These are phyloP conservation scores for Autographa gamma DNA, from an alignment of 2,888 invertebrate species.

Conservation along the genomic window DNA sequence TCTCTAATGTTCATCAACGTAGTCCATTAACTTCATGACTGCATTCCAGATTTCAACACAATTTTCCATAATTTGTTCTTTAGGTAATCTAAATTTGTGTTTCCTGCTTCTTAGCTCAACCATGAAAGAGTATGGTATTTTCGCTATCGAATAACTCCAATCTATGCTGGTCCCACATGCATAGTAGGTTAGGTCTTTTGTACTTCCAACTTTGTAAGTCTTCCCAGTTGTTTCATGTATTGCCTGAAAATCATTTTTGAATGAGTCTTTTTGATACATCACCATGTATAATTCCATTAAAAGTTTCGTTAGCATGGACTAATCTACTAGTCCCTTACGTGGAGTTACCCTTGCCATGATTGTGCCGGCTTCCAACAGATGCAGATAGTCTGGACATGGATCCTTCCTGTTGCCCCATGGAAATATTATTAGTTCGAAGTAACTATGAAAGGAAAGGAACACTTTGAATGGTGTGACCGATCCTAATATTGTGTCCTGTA, in stretches of 20 bases:
- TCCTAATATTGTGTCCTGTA: constrained; percentile 79
- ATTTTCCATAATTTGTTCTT: constrained; percentile 77
- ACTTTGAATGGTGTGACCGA: constrained; percentile 78
- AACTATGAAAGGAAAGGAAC: constrained; percentile 84
- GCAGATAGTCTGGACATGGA: constrained; percentile 80
- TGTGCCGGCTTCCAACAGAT: constrained; percentile 78
- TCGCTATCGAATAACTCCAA: constrained; percentile 83
- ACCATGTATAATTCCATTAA: neutral
- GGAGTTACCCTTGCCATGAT: constrained; percentile 82
- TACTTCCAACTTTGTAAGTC: constrained; percentile 82
- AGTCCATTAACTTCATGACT: constrained; percentile 77
- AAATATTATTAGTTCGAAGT: constrained; percentile 83
- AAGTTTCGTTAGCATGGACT: constrained; percentile 12
- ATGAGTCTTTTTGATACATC: constrained; percentile 5
- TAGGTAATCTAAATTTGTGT: constrained; percentile 78
- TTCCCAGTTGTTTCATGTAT: constrained; percentile 78
- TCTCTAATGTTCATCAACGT: constrained; percentile 69
- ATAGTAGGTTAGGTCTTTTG: constrained; percentile 81
- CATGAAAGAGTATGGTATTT: constrained; percentile 84
- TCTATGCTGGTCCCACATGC: constrained; percentile 85
- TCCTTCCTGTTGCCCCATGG: constrained; percentile 83
- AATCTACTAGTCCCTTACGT: constrained; percentile 59
- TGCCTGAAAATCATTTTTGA: constrained; percentile 70
- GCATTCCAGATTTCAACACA: constrained; percentile 79
- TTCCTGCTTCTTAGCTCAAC: constrained; percentile 80